These are phyloP conservation scores for Pangasius larnaudii DNA, from an alignment of 2,797 vertebrate genomes.

Conservation along the genomic window DNA sequence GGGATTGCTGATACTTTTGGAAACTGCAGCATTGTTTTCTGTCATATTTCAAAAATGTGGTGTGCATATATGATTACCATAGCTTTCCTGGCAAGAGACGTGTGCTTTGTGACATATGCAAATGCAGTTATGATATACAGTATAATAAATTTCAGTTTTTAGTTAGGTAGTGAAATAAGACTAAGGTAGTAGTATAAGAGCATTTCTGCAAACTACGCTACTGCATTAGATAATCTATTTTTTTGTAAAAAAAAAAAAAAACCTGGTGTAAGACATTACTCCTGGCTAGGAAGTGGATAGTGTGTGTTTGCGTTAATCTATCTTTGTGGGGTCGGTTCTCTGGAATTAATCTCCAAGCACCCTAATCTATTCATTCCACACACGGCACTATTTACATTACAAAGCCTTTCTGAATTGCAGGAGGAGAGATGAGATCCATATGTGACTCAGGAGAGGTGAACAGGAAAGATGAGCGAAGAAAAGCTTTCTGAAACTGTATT, in stretches of 20 bases:
- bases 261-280: constrained; percentile 6
- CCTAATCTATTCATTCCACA: constrained; percentile 45
- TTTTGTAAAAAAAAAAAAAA: not conserved
- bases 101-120: not conserved
- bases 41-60: not conserved
- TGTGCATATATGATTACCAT: not conserved
- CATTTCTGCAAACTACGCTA: not conserved
- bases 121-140: not conserved
- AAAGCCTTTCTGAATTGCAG: constrained; percentile 38
- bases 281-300: constrained; percentile 13
- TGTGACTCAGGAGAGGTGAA: constrained; percentile 3
- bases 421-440: constrained; percentile 40
- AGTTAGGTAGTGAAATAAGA: not conserved
- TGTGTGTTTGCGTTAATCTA: constrained; percentile 11
- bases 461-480: constrained; percentile 14
- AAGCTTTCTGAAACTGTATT: not conserved
- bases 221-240: not conserved
- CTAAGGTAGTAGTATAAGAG: not conserved
- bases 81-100: not conserved
- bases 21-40: not conserved
- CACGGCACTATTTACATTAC: constrained; percentile 49
- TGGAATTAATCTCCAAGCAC: constrained; percentile 48
- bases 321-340: constrained; percentile 11
- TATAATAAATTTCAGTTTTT: not conserved
- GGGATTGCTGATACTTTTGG: not conserved